phyloP scores from a whole-genome alignment of 2,797 vertebrate species.

The Numenius phaeopus region DNA sequence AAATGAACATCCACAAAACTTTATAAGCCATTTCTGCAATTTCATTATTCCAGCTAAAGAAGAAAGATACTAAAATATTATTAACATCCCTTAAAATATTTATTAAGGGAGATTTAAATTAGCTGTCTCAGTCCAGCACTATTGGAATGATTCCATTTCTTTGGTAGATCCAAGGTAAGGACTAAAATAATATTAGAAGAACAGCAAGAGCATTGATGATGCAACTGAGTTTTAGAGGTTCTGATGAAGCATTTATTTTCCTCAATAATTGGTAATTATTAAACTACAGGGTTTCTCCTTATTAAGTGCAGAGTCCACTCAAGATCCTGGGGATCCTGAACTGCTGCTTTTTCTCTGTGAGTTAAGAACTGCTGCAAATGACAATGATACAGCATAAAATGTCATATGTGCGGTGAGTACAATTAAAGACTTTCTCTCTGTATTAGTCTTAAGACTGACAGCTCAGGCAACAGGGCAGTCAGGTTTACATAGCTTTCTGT shows the following conservation, averaged over 20 bases:
- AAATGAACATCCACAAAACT: conserved; percentile 61
- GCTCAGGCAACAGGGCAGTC: conserved; percentile 56
- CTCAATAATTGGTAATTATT: background rate
- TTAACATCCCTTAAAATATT: conserved; percentile 68
- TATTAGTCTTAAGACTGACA: conserved; percentile 69
- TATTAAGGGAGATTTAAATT: conserved; percentile 58
- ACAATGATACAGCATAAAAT: conserved; percentile 36
- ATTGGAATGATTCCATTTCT: background rate
- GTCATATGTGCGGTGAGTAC: background rate
- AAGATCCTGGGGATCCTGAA: background rate
- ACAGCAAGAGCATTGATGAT: background rate
- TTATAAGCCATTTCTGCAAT: conserved; percentile 60
- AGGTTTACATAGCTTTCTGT: conserved; percentile 47
- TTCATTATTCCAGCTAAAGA: conserved; percentile 62
- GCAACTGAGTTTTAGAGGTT: background rate
- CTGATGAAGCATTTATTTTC: conserved; percentile 1
- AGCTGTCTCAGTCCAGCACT: background rate
- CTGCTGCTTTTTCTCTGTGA: background rate
- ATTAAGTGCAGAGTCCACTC: background rate
- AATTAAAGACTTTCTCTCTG: conserved; percentile 65
- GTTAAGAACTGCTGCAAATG: background rate
- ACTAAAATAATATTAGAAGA: conserved; percentile 4
- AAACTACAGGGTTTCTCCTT: background rate
- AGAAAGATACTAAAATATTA: conserved; percentile 58
- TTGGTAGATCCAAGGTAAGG: background rate